Conservation (phyloP, 2,888 invertebrate genomes). For the Pocota personata region DNA sequence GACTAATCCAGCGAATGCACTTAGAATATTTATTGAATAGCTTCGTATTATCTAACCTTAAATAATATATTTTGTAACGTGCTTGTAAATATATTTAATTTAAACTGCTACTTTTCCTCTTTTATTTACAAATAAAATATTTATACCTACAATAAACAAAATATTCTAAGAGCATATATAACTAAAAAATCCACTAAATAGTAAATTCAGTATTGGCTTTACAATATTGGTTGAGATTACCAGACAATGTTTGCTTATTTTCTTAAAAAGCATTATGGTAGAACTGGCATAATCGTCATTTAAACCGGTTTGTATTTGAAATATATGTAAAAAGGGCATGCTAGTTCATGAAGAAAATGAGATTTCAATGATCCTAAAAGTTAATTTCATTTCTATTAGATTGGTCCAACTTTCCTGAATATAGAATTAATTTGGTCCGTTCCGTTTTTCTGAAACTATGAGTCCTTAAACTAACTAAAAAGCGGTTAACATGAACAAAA, state of each 20-base stretch:
- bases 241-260: not conserved
- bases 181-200: not conserved
- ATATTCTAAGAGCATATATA: conserved; percentile 32
- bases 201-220: not conserved
- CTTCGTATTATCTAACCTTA: conserved; percentile 4
- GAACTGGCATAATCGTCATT: no score
- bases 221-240: not conserved
- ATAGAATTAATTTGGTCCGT: no score
- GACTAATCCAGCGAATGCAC: not conserved
- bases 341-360: no score
- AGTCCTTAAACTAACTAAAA: no score
- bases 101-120: not conserved
- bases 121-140: not conserved
- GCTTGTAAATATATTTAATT: conserved; percentile 8
- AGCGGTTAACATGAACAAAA: no score
- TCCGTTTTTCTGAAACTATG: no score
- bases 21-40: not conserved
- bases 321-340: no score
- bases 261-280: no score
- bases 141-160: not conserved
- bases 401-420: no score
- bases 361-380: no score
- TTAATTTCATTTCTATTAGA: no score
- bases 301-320: no score
- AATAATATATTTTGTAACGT: not conserved